A percentile compares a stretch with the other conserved stretches of the same genome.
These are phyloP conservation scores for Chaenogobius annularis DNA, from an alignment of 2,113 vertebrate species.

Conservation along the genomic window DNA sequence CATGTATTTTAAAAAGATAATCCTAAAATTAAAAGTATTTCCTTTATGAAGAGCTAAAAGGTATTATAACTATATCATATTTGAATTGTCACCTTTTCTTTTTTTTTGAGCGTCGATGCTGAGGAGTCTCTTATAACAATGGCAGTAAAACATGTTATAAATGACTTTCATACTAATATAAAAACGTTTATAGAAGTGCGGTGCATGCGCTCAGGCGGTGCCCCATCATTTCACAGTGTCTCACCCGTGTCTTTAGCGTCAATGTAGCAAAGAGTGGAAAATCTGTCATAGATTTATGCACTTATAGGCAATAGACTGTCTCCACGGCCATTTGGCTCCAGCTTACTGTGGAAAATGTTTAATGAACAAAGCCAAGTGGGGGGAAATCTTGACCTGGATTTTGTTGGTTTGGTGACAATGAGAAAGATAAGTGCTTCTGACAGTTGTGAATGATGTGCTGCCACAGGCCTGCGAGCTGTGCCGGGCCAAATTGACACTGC, in stretches of 20 bases:
- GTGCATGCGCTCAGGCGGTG: constrained; percentile 2
- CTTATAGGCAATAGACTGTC: constrained; percentile 29
- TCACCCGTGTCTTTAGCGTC: constrained; percentile 39
- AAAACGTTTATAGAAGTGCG: background rate
- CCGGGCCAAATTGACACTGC: constrained; percentile 87
- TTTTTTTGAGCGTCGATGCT: background rate
- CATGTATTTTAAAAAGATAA: no score
- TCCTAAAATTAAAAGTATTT: no score
- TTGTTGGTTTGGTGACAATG: constrained; percentile 84
- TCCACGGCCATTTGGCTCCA: constrained; percentile 69
- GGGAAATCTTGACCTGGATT: constrained; percentile 79
- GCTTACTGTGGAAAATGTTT: constrained; percentile 57
- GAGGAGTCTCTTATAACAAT: background rate
- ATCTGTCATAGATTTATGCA: constrained; percentile 46
- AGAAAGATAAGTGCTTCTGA: constrained; percentile 92
- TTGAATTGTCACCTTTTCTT: background rate
- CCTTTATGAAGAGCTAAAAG: background rate
- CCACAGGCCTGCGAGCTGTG: constrained; percentile 79
- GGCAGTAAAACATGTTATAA: background rate
- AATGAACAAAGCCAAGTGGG: constrained; percentile 61
- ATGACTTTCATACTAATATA: background rate
- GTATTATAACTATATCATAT: no score
- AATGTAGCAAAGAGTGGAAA: constrained; percentile 36
- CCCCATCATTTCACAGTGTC: constrained; percentile 22
- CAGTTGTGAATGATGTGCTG: constrained; percentile 91